A percentile compares a stretch with the other conserved stretches of the same genome.
phyloP scores from a whole-genome alignment of 2,113 vertebrate genomes.

The Thunnus thynnus region DNA sequence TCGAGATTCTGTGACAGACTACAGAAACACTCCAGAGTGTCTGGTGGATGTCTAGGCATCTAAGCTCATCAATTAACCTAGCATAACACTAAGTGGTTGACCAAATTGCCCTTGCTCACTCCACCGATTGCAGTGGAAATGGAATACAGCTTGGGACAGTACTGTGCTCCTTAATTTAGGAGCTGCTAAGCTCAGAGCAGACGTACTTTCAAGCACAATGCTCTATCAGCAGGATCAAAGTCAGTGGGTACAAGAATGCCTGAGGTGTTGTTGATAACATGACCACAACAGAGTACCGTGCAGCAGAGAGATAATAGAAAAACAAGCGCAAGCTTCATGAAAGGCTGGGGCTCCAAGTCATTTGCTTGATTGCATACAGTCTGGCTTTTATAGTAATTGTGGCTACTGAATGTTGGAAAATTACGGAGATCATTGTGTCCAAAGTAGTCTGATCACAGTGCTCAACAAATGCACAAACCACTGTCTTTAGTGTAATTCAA shows the following conservation, averaged over 20 bases:
- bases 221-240: conserved; percentile 67
- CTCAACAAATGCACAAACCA: background rate
- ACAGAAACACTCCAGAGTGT: background rate
- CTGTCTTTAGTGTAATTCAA: background rate
- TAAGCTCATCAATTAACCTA: conserved; percentile 37
- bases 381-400: background rate
- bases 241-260: conserved; percentile 50
- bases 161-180: conserved; percentile 39
- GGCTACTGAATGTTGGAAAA: background rate
- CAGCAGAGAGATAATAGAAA: conserved; percentile 50
- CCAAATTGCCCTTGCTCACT: background rate
- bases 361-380: conserved; percentile 7
- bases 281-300: conserved; percentile 35
- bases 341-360: conserved; percentile 13
- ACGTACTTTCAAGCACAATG: conserved; percentile 26
- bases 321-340: conserved; percentile 33
- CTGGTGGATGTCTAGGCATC: background rate
- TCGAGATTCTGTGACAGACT: background rate
- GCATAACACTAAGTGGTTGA: conserved; percentile 1
- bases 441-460: background rate
- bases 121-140: background rate
- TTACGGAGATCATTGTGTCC: background rate
- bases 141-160: conserved; percentile 17
- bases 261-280: conserved; percentile 52
- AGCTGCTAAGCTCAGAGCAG: conserved; percentile 35